These are phyloP conservation scores for Operophtera brumata DNA, from an alignment of 2,888 invertebrate species.

Conservation along the genomic window DNA sequence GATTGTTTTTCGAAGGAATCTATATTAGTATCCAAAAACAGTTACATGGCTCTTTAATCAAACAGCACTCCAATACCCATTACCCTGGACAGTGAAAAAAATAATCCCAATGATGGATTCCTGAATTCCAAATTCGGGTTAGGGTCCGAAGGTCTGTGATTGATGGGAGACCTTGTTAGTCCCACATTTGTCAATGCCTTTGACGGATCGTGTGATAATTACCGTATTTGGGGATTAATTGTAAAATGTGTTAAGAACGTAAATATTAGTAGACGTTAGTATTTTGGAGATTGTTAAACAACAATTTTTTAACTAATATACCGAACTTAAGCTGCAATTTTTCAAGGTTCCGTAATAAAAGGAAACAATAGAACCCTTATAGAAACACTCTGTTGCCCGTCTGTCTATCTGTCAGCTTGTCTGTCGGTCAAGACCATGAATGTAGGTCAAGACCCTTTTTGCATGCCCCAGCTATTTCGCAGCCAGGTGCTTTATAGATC, in stretches of 20 bases:
- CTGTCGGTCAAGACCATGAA: no score
- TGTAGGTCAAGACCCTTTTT: no score
- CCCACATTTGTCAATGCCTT: constrained; percentile 51
- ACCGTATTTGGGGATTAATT: not conserved
- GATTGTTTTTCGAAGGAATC: not conserved
- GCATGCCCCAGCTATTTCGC: no score
- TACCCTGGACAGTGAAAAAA: constrained; percentile 18
- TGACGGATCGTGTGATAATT: constrained; percentile 47
- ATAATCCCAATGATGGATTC: constrained; percentile 26
- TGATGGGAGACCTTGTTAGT: constrained; percentile 15
- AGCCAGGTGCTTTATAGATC: no score
- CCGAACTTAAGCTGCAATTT: no score
- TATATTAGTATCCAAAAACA: not conserved
- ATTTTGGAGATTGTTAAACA: no score
- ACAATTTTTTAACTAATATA: no score
- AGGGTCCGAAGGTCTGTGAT: constrained; percentile 18
- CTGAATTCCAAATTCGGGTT: not conserved
- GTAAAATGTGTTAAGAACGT: not conserved
- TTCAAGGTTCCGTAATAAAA: no score
- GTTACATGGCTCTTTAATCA: constrained; percentile 5
- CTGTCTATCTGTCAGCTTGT: no score
- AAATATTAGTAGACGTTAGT: no score
- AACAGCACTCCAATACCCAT: constrained; percentile 16
- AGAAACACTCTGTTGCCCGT: no score
- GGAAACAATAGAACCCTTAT: no score